A percentile compares a stretch with the other conserved stretches of the same genome.
These are phyloP conservation scores for Muscina levida DNA, from an alignment of 2,888 invertebrate genomes.

Conservation along the genomic window DNA sequence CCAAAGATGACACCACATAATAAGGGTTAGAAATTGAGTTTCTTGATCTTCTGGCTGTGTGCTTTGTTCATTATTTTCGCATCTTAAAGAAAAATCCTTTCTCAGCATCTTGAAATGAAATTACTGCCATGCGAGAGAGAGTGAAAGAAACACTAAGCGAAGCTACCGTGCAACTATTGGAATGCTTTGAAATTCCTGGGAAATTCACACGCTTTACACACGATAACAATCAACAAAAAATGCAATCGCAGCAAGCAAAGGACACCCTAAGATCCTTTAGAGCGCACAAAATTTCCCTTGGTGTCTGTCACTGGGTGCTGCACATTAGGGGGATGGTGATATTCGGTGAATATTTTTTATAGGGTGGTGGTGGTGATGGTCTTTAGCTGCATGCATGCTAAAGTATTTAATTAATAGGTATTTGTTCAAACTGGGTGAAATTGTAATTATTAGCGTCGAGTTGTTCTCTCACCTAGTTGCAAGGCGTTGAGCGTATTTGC, in stretches of 20 bases:
- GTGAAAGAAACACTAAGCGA: background rate
- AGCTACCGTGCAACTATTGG: background rate
- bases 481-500: too few species aligned
- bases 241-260: background rate
- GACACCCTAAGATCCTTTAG: conserved; percentile 10
- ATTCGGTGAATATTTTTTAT: background rate
- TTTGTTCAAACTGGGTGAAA: background rate
- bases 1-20: background rate
- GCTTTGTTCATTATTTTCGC: conserved; percentile 1
- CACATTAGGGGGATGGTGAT: background rate
- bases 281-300: too few species aligned
- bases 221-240: background rate
- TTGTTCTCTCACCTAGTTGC: background rate
- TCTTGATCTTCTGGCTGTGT: background rate
- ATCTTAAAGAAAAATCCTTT: conserved; percentile 17
- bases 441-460: background rate
- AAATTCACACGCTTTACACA: conserved; percentile 7
- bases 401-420: background rate
- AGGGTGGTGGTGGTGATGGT: too few species aligned
- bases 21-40: background rate
- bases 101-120: background rate
- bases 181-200: background rate
- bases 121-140: background rate
- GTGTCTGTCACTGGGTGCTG: background rate
- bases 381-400: background rate